Conservation (phyloP, 2,113 vertebrate species). For the Eolophus roseicapilla region DNA sequence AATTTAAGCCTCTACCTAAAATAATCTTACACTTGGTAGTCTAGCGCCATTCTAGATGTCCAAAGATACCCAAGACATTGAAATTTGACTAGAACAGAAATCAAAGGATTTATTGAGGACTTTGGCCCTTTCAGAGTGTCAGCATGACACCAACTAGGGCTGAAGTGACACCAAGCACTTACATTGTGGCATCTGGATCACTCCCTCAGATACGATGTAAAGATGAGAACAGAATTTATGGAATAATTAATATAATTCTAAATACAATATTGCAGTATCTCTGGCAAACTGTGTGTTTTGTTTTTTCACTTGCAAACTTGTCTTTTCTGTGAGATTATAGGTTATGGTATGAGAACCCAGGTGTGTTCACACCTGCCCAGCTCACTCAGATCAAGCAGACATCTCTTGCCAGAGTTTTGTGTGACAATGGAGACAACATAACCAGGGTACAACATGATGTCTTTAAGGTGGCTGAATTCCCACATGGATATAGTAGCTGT, state of each 20-base stretch:
- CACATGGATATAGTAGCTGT: conserved; percentile 89
- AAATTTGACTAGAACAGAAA: neutral
- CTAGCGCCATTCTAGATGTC: neutral
- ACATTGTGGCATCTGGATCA: neutral
- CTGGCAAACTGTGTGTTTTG: neutral
- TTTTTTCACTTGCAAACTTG: conserved; percentile 15
- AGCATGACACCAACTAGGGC: neutral
- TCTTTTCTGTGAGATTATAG: conserved; percentile 71
- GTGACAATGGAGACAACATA: conserved; percentile 96
- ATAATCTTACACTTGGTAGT: neutral
- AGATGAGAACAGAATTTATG: neutral
- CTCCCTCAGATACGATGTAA: neutral
- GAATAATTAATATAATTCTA: neutral
- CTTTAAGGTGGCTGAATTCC: conserved; percentile 87
- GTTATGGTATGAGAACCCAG: conserved; percentile 96
- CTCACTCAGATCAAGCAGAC: conserved; percentile 93
- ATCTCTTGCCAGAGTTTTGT: conserved; percentile 90
- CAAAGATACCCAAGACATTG: fast-evolving
- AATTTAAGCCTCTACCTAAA: neutral
- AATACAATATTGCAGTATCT: neutral
- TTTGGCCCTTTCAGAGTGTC: neutral
- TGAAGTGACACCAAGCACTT: neutral
- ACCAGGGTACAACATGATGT: conserved; percentile 90
- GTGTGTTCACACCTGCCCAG: conserved; percentile 91
- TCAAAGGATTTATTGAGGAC: neutral